A percentile compares a stretch with the other conserved stretches of the same genome.
Conservation (phyloP, 2,888 invertebrate genomes). For the Drosophila mimetica region DNA sequence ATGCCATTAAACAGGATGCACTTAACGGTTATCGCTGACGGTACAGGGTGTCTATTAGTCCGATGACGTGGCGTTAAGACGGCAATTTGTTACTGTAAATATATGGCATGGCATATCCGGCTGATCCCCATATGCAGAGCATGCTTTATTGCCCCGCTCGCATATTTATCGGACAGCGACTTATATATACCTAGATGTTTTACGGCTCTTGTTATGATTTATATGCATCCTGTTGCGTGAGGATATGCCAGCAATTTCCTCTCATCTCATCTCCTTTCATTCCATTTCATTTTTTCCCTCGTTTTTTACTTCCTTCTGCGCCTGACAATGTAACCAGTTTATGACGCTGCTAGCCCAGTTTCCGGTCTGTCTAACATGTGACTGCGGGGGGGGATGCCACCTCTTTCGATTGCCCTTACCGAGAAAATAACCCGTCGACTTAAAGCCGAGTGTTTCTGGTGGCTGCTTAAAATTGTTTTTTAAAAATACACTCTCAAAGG, state of each 20-base stretch:
- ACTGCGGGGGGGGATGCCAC: not conserved
- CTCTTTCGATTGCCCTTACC: conserved; percentile 13
- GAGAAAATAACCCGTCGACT: not conserved
- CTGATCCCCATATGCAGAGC: conserved; percentile 35
- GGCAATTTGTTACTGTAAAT: conserved; percentile 44
- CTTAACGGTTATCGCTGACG: conserved; percentile 58
- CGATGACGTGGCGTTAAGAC: conserved; percentile 28
- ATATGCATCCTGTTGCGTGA: conserved; percentile 69
- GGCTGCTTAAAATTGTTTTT: conserved; percentile 17
- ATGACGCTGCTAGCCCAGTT: conserved; percentile 52
- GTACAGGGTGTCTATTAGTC: conserved; percentile 54
- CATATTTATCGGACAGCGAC: conserved; percentile 35
- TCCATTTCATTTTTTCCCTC: conserved; percentile 17
- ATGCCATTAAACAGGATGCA: conserved; percentile 61
- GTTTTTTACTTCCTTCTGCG: conserved; percentile 2
- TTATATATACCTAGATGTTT: conserved; percentile 24
- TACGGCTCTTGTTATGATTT: conserved; percentile 53
- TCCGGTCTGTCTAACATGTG: conserved; percentile 26
- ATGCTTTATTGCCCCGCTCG: conserved; percentile 43
- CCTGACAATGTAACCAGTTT: conserved; percentile 72
- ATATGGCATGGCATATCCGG: conserved; percentile 3
- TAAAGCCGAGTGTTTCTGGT: conserved; percentile 5
- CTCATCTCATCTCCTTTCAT: conserved; percentile 22
- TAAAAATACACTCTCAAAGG: conserved; percentile 22
- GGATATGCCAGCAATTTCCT: conserved; percentile 38